Conservation (phyloP, 2,797 vertebrate genomes). For the Phalloptychus januarius region DNA sequence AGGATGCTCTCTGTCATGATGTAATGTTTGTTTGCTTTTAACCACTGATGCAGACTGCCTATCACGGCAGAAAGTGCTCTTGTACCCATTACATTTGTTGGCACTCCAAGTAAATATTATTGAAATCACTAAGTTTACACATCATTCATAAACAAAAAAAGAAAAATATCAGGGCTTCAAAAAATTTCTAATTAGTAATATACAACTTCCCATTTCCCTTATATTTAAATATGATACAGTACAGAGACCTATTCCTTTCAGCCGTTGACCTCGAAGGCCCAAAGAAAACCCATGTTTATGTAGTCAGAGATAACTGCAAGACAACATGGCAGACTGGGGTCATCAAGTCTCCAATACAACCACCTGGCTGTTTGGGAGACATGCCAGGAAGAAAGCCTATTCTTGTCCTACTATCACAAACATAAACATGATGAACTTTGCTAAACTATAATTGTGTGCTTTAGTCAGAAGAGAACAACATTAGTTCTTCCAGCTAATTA, state of each 20-base stretch:
- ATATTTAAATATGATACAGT: not conserved
- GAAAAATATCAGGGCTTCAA: not conserved
- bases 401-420: not conserved
- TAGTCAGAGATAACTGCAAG: not conserved
- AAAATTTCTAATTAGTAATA: not conserved
- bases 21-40: conserved; percentile 42
- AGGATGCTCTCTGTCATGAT: conserved; percentile 65
- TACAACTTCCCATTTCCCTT: not conserved
- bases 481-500: not conserved
- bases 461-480: not conserved
- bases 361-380: not conserved
- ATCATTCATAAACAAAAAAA: not conserved
- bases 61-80: conserved; percentile 37
- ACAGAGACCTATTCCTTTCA: not conserved
- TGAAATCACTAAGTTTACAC: not conserved
- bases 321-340: not conserved
- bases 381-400: not conserved
- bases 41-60: conserved; percentile 39
- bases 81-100: conserved; percentile 2
- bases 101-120: not conserved
- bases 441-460: not conserved
- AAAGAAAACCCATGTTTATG: not conserved
- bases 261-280: not conserved
- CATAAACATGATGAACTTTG: not conserved
- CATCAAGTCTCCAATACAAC: not conserved